Base-by-base conservation (phyloP, 2,797 vertebrate species). In the Numenius phaeopus region DNA sequence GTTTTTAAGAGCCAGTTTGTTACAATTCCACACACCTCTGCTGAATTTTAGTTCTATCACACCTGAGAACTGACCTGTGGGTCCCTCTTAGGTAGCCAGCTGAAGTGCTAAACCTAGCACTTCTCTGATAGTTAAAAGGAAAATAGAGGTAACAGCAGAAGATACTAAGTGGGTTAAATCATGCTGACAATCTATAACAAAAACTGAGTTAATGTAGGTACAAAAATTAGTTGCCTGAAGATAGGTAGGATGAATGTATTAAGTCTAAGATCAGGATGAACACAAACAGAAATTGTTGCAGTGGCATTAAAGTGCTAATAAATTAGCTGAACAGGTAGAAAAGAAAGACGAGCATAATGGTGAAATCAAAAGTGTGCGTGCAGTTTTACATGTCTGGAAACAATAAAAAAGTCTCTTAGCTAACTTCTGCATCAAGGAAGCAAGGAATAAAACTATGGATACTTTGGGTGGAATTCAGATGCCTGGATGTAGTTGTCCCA, bases 251-350 rank as follows among this genome's bases (percentile, higher is more conserved):
- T n/a, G n/a, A 82, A 71, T 17, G 3, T 65, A 27, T 58, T 86
- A 70, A 40, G 5, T 26, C 18, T 67, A 59, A 83, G 20, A 30
- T 52, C 23, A 75, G 17, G 77, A 87, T 22, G 18, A 87, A 70
- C 19, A 26, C 0, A 4, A 76, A 40, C n/a, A 69, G 40, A 69
- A 89, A 83, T 52, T 8, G 1, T 85, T 69, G 32, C 46, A 46
- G 11, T 1, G 3, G 5, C 1, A 4, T 77, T 87, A 47, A 84
- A 62, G 32, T 0, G 0, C 14, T 79, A 11, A 42, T 72, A 54
- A 69, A 66, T 66, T n/a, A 84, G 8, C 22, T 73, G 34, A 79
- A 42, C 5, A 19, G 29, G 23, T 65, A 62, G 9, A 79, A 61
- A 49, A 88, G 8, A 88, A 71, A 59, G 19, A 14, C 15, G 13